Percentiles rank a stretch among this genome's conserved stretches.
Evolutionary conservation across 92 coral and sea anemone genomes (phyloP).

Genomic region (Bergia puertoricense): DNA sequence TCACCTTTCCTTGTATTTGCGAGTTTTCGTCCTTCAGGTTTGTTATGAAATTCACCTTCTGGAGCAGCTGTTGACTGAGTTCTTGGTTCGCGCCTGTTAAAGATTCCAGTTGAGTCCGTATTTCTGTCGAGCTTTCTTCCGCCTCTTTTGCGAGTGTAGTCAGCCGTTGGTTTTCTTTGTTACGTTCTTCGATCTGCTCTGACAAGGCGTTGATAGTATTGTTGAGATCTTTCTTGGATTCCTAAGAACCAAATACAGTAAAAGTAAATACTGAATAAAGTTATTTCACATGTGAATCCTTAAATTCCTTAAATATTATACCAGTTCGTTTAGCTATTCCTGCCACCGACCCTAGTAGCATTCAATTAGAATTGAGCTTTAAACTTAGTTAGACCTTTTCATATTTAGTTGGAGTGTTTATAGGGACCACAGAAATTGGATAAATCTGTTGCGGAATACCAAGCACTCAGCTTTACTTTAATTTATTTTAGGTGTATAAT

Average conservation of each 20-base stretch:
- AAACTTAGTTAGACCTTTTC: too few species aligned
- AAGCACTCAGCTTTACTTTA: too few species aligned
- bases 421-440: too few species aligned
- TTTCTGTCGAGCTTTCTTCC: conserved; percentile 10
- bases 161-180: conserved; percentile 24
- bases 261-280: too few species aligned
- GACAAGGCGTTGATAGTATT: conserved; percentile 25
- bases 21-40: conserved; percentile 12
- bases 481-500: too few species aligned
- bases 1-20: neutral
- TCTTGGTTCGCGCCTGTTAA: conserved; percentile 21
- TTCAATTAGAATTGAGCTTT: too few species aligned
- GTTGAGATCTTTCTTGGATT: conserved; percentile 27
- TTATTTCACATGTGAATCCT: too few species aligned
- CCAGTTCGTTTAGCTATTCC: too few species aligned
- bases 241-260: neutral
- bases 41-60: neutral
- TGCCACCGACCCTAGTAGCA: too few species aligned
- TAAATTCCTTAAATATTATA: too few species aligned
- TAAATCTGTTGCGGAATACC: too few species aligned
- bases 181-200: conserved; percentile 36
- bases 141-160: neutral
- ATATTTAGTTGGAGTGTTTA: too few species aligned
- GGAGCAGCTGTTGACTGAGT: conserved; percentile 17
- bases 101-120: neutral